phyloP scores from a whole-genome alignment of 2,797 vertebrate genomes.

The Sphaeramia orbicularis region DNA sequence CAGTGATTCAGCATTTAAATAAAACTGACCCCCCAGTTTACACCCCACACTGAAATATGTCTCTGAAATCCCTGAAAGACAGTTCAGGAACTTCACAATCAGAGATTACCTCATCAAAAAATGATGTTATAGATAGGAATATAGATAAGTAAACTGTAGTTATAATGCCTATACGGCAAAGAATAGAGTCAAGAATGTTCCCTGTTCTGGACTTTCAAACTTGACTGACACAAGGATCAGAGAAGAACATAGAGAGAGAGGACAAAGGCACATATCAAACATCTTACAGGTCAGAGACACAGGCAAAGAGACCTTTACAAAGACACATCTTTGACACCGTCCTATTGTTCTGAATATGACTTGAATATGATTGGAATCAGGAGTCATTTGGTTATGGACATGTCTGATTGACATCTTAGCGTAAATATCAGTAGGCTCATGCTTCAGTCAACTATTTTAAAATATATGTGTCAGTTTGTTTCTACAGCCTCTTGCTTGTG shows the following conservation, averaged over 20 bases:
- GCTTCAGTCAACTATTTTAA: conserved; percentile 7
- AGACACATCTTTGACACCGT: conserved; percentile 64
- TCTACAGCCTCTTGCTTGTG: conserved; percentile 37
- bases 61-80: neutral
- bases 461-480: too few species aligned
- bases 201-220: conserved; percentile 68
- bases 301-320: conserved; percentile 70
- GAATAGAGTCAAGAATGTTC: conserved; percentile 61
- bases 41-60: neutral
- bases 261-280: conserved; percentile 77
- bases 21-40: neutral
- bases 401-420: conserved; percentile 14
- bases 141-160: neutral
- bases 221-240: conserved; percentile 81
- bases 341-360: conserved; percentile 70
- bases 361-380: conserved; percentile 79
- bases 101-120: neutral
- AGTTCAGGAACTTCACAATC: neutral
- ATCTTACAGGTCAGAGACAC: conserved; percentile 75
- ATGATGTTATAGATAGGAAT: neutral
- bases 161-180: conserved; percentile 9
- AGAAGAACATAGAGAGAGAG: conserved; percentile 75
- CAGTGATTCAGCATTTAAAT: conserved; percentile 7
- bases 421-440: conserved; percentile 25
- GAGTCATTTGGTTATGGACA: conserved; percentile 46